Evolutionary conservation across 2,888 invertebrate species (phyloP).

Genomic region (Caenorhabditis sp.): DNA sequence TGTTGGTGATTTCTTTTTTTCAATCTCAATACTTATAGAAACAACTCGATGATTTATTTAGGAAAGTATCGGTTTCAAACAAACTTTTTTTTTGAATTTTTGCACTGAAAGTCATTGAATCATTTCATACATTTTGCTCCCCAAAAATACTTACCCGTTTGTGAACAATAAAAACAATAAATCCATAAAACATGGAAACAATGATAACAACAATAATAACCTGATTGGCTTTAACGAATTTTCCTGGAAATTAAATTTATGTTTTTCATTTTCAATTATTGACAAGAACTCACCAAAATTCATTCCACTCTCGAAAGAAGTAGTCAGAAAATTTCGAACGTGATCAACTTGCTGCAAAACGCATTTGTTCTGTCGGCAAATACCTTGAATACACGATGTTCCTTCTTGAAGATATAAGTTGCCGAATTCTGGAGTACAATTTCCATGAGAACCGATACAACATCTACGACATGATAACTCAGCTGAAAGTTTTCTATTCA

Average conservation of each 20-base stretch:
- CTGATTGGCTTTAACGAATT: constrained; percentile 89
- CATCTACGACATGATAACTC: constrained; percentile 91
- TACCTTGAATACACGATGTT: constrained; percentile 93
- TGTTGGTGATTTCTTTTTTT: too few relatives aligned
- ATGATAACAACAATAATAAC: constrained; percentile 90
- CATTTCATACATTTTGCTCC: background rate
- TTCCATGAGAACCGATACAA: constrained; percentile 76
- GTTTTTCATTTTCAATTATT: background rate
- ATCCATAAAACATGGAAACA: constrained; percentile 73
- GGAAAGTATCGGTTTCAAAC: too few relatives aligned
- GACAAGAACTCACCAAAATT: constrained; percentile 17
- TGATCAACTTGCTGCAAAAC: constrained; percentile 41
- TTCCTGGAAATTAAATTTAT: constrained; percentile 73
- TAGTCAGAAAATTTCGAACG: constrained; percentile 29
- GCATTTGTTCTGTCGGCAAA: constrained; percentile 76
- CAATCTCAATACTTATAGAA: too few relatives aligned
- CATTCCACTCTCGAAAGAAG: constrained; percentile 20
- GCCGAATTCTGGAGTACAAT: constrained; percentile 27
- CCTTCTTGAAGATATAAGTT: constrained; percentile 81
- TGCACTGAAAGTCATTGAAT: too few relatives aligned
- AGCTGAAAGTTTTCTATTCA: constrained; percentile 76
- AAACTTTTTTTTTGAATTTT: too few relatives aligned
- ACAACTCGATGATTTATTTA: too few relatives aligned
- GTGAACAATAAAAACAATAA: background rate
- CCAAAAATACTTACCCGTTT: background rate